Conservation (phyloP, 2,797 vertebrate species). For the Melanotaenia boesemani region DNA sequence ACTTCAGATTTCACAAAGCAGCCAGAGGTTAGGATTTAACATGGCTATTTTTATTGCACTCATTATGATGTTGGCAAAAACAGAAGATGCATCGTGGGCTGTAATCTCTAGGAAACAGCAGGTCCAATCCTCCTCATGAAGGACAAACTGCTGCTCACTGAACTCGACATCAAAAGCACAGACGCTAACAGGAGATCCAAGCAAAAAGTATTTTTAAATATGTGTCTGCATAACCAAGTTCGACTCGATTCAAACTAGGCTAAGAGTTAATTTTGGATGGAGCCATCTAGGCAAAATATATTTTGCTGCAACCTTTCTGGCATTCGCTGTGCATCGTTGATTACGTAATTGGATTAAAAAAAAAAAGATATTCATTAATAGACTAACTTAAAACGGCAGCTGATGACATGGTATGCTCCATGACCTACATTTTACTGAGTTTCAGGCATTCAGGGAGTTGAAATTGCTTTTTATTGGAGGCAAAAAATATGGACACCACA, state of each 20-base stretch:
- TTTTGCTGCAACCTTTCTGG: slow-evolving; percentile 62
- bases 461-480: slow-evolving; percentile 43
- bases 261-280: slow-evolving; percentile 71
- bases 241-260: slow-evolving; percentile 61
- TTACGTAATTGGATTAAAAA: slow-evolving; percentile 44
- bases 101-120: slow-evolving; percentile 36
- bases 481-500: slow-evolving; percentile 15
- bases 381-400: slow-evolving; percentile 67
- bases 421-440: slow-evolving; percentile 72
- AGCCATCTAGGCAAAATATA: slow-evolving; percentile 55
- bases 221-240: slow-evolving; percentile 16
- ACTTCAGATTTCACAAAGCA: slow-evolving; percentile 36
- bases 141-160: slow-evolving; percentile 55
- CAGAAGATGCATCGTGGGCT: slow-evolving; percentile 7
- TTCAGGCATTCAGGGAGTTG: slow-evolving; percentile 17
- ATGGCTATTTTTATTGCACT: slow-evolving; percentile 51
- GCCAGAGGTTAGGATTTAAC: slow-evolving; percentile 64
- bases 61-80: slow-evolving; percentile 55
- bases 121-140: slow-evolving; percentile 41
- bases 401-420: slow-evolving; percentile 56
- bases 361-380: slow-evolving; percentile 66
- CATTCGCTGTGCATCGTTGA: slow-evolving; percentile 49
- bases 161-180: slow-evolving; percentile 58
- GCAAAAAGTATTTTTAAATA: slow-evolving; percentile 64
- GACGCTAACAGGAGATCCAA: slow-evolving; percentile 31